Base-by-base conservation (phyloP, 2,797 vertebrate genomes). In the Gallirallus australis region DNA sequence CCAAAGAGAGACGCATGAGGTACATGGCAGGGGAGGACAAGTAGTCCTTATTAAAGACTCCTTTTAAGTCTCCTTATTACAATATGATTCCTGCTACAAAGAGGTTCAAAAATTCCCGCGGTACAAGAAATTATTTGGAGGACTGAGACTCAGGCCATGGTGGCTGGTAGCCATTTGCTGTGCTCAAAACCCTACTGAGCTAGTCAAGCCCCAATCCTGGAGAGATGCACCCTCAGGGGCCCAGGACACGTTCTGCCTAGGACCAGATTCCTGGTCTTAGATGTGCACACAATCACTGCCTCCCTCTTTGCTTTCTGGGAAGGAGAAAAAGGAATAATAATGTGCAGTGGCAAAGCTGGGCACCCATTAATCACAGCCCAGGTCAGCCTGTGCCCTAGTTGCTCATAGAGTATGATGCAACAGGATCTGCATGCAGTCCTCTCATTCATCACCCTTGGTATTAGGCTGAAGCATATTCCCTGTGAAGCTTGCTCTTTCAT, bases 281-380 rank as follows among this genome's bases (percentile, higher is more conserved):
- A 42, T 11, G 1, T 25, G 0, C 1, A 1, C 0, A 0, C 1
- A 7, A 6, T 54, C 11, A 2, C 39, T 61, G 40, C 7, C 19
- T 65, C 14, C 2, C 15, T 90, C 40, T 52, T 54, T 12, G 3
- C 39, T n/a, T 65, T 37, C 37, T 71, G 37, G 47, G 19, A 50
- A 4, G 6, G 18, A 56, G n/a, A 45, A 66, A 50, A 50, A 61
- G 8, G 39, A 72, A 17, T 25, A 52, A 56, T 1, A 1, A n/a
- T 9, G 0, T 28, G 52, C 39, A 21, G 18, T 12, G 5, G 52
- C n/a, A 60, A n/a, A 9, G 40, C 35, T 60, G 14, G 24, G 42
- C 19, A 57, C 1, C 1, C 11, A 5, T 15, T 5, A 2, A 11
- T 39, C 39, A 4, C 7, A 2, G n/a, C 52, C 19, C 42, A 30